Conservation (phyloP, 2,113 vertebrate genomes). For the Narcine bancroftii region DNA sequence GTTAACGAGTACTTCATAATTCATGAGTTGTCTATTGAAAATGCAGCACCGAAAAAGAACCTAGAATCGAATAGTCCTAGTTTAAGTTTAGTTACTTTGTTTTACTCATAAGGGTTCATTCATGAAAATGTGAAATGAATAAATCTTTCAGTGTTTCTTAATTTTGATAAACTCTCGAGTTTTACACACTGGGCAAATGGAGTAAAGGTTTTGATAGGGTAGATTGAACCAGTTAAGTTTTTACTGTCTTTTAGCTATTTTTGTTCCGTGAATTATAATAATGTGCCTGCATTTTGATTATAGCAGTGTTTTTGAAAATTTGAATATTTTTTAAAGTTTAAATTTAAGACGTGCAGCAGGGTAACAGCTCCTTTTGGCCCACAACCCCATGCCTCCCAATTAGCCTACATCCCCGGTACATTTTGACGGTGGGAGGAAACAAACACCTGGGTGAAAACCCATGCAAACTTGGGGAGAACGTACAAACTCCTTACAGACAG, state of each 20-base stretch:
- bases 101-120: slow-evolving; percentile 7
- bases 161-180: background rate
- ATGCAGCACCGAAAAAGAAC: background rate
- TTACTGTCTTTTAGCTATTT: background rate
- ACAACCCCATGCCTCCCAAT: no score
- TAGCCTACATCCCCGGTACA: no score
- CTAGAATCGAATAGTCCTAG: background rate
- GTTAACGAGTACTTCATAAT: background rate
- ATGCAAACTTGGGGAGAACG: no score
- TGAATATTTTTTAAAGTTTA: background rate
- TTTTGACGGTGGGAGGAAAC: no score
- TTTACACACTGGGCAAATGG: background rate
- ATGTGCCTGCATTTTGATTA: background rate
- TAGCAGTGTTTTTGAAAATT: background rate
- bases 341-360: no score
- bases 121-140: background rate
- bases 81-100: background rate
- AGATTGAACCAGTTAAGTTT: background rate
- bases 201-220: background rate
- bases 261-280: background rate
- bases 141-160: background rate
- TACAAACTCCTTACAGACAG: no score
- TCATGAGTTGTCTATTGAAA: background rate
- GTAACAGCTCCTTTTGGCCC: no score
- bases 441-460: no score